Base-by-base conservation (phyloP, 1,140 invertebrate genomes). In the Brachionus koreanus region DNA sequence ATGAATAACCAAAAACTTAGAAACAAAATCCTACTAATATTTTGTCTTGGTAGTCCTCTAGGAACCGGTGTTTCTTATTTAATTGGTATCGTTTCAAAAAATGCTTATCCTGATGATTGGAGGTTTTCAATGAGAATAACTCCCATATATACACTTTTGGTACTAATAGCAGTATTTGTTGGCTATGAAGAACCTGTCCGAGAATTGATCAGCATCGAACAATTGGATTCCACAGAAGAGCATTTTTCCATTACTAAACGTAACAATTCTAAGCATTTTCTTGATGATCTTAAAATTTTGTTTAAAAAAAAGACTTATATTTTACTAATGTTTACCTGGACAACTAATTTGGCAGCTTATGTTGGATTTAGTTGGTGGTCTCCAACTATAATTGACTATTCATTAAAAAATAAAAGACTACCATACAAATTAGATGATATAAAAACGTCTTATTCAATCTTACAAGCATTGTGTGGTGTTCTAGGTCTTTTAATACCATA, bases 291-390 rank as follows among this genome's bases (percentile, higher is more conserved):
- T 13, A 79, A 79, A 65, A 79, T 65, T 39, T 65, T 79, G 13
- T 79, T 79, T 42, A 79, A 12, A 2, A 79, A 79, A 61, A 35
- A 79, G n/a, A 79, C 76, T 12, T 79, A 79, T 37, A 61, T 79
- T 39, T 61, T 57, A 16, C 35, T 79, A 16, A 79, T 65, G 16
- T 65, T 79, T 35, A 61, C 76, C n/a, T 79, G 76, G 76, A 79
- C 76, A 37, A 42, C 35, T 29, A 65, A 25, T 61, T 65, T 79
- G 9, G 76, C 76, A 61, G 46, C 76, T 9, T 46, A 74, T 74
- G 69, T 74, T 46, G 76, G 49, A 19, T 79, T 79, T 13, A 61
- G 35, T 13, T 79, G 76, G 76, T 79, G 76, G 76, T 79, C 61
- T 3, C 76, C 76, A 3, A 61, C 76, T 23, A 39, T 79, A 7